Conservation (phyloP, 1,140 invertebrate species). For the Danaus melanippus region DNA sequence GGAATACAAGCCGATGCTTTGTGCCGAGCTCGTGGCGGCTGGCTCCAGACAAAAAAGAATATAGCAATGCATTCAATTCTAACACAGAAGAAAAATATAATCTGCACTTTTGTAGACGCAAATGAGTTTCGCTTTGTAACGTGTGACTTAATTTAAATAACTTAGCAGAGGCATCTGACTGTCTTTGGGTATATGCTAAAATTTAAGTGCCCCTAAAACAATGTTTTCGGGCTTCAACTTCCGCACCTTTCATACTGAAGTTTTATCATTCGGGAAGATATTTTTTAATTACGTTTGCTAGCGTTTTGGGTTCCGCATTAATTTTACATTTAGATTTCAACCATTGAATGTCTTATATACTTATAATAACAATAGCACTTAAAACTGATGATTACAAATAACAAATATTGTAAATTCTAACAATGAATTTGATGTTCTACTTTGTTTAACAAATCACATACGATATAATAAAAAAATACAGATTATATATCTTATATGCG, state of each 20-base stretch:
- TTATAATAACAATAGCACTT: too few relatives aligned
- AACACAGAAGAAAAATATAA: slow-evolving; percentile 64
- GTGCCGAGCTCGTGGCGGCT: slow-evolving; percentile 39
- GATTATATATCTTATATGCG: too few relatives aligned
- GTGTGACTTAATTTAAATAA: slow-evolving; percentile 60
- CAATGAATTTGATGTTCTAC: too few relatives aligned
- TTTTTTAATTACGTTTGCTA: too few relatives aligned
- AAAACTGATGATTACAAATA: too few relatives aligned
- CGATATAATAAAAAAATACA: too few relatives aligned
- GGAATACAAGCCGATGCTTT: slow-evolving; percentile 59
- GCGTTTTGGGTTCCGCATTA: neutral
- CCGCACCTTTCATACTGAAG: neutral
- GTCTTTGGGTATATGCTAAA: slow-evolving; percentile 28
- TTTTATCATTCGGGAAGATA: neutral
- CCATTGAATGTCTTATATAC: too few relatives aligned
- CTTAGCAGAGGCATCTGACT: slow-evolving; percentile 32
- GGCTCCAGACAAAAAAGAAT: slow-evolving; percentile 61
- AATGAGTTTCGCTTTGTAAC: slow-evolving; percentile 63
- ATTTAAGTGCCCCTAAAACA: slow-evolving; percentile 23
- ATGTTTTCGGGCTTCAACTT: slow-evolving; percentile 11
- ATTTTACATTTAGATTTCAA: too few relatives aligned
- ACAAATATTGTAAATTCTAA: too few relatives aligned
- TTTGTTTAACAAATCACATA: too few relatives aligned
- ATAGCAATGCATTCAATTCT: slow-evolving; percentile 64
- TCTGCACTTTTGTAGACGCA: slow-evolving; percentile 67